Conservation (phyloP, 2,888 invertebrate genomes). For the Bugulina stolonifera region DNA sequence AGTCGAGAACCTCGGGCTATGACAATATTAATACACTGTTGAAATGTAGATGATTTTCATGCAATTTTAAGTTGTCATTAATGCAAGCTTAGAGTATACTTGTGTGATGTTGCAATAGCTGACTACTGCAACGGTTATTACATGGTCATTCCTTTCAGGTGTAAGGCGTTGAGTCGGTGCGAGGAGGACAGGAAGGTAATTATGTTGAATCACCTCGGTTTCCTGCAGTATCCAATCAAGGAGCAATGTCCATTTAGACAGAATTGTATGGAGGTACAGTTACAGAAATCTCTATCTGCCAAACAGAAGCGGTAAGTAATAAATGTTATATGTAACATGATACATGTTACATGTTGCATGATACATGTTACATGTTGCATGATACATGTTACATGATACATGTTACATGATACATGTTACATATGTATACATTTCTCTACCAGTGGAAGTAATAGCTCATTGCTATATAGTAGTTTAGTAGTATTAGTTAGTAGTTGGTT, state of each 20-base stretch:
- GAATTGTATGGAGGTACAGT: conserved; percentile 55
- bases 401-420: no score
- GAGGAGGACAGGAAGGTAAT: conserved; percentile 91
- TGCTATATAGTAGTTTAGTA: no score
- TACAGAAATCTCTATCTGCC: conserved; percentile 66
- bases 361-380: no score
- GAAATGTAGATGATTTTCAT: background rate
- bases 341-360: no score
- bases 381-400: no score
- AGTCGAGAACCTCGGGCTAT: conserved; percentile 27
- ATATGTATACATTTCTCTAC: no score
- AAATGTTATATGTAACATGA: no score
- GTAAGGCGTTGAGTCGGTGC: conserved; percentile 84
- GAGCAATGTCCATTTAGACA: conserved; percentile 74
- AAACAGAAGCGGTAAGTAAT: conserved; percentile 62
- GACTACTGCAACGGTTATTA: no score
- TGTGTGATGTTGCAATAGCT: no score
- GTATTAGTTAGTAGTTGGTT: no score
- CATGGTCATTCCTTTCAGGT: conserved; percentile 60
- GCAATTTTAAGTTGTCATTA: background rate
- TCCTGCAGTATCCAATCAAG: conserved; percentile 87
- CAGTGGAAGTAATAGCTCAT: no score
- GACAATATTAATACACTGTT: background rate
- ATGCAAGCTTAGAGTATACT: no score
- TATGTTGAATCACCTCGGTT: conserved; percentile 88